These are phyloP conservation scores for Whitmania pigra DNA, from an alignment of 1,140 invertebrate genomes.

Conservation along the genomic window DNA sequence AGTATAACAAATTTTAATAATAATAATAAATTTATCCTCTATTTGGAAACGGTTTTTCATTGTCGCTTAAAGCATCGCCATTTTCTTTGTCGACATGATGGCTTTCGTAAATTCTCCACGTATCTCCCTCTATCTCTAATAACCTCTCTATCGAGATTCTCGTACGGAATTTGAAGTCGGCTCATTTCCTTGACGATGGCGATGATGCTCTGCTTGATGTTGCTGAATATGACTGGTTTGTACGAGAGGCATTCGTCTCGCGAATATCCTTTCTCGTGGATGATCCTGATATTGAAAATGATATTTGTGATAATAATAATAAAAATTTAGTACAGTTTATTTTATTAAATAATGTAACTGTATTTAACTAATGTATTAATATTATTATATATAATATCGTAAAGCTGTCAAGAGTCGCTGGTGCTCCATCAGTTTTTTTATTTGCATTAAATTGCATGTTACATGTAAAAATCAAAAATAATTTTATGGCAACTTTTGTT, in stretches of 20 bases:
- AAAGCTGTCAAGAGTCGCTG: no score
- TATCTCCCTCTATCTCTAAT: no score
- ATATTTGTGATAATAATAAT: background rate
- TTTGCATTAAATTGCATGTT: no score
- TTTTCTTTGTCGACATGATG: no score
- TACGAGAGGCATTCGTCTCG: slow-evolving; percentile 85
- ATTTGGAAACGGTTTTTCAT: no score
- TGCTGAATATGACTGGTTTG: slow-evolving; percentile 80
- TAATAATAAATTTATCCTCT: no score
- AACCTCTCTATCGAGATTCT: slow-evolving; percentile 59
- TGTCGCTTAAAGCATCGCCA: no score
- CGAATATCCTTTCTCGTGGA: slow-evolving; percentile 84
- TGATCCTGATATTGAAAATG: slow-evolving; percentile 51
- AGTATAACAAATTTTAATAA: background rate
- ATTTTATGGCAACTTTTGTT: no score
- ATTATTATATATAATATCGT: no score
- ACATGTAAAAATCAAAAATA: no score
- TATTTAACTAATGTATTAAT: background rate
- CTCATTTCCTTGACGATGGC: slow-evolving; percentile 89
- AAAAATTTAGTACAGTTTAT: background rate
- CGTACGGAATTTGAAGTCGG: slow-evolving; percentile 76
- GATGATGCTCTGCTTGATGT: slow-evolving; percentile 70
- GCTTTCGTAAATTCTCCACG: no score
- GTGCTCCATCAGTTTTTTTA: no score
- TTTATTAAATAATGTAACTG: background rate